Conservation (phyloP, 2,888 invertebrate species). For the Drymonia ruficornis region DNA sequence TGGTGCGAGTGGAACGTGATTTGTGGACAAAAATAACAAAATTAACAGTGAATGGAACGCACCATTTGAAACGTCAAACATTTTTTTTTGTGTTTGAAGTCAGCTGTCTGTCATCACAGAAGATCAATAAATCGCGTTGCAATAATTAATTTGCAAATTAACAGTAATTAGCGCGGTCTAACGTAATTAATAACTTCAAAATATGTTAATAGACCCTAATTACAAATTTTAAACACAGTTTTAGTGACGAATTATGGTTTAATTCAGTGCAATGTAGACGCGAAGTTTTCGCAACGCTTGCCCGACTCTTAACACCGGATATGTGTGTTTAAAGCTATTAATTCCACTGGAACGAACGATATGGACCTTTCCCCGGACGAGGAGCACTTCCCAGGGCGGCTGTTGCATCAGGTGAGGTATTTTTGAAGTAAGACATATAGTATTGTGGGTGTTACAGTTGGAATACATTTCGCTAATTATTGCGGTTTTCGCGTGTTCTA, state of each 20-base stretch:
- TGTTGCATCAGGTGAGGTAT: constrained; percentile 88
- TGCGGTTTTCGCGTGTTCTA: constrained; percentile 14
- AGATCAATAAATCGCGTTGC: constrained; percentile 33
- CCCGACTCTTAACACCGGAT: constrained; percentile 62
- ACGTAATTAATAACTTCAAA: constrained; percentile 19
- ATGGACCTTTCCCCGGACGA: constrained; percentile 92
- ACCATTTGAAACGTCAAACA: constrained; percentile 29
- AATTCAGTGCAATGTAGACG: constrained; percentile 19
- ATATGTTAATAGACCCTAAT: constrained; percentile 7
- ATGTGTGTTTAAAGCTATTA: constrained; percentile 54
- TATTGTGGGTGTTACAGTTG: constrained; percentile 7
- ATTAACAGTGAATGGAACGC: too few relatives aligned
- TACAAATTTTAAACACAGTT: constrained; percentile 20
- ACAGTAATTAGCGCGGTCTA: constrained; percentile 22
- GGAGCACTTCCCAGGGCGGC: constrained; percentile 91
- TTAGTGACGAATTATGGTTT: constrained; percentile 16
- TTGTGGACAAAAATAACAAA: too few relatives aligned
- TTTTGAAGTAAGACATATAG: constrained; percentile 12
- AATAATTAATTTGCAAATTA: constrained; percentile 20
- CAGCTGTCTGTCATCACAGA: constrained; percentile 23
- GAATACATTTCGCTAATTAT: neutral
- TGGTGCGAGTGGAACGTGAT: too few relatives aligned
- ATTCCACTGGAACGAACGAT: constrained; percentile 39
- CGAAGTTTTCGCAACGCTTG: constrained; percentile 60
- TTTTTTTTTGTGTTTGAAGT: constrained; percentile 7